These are phyloP conservation scores for Mesorhabditis spiculigera DNA, from an alignment of 2,888 invertebrate genomes.

Conservation along the genomic window DNA sequence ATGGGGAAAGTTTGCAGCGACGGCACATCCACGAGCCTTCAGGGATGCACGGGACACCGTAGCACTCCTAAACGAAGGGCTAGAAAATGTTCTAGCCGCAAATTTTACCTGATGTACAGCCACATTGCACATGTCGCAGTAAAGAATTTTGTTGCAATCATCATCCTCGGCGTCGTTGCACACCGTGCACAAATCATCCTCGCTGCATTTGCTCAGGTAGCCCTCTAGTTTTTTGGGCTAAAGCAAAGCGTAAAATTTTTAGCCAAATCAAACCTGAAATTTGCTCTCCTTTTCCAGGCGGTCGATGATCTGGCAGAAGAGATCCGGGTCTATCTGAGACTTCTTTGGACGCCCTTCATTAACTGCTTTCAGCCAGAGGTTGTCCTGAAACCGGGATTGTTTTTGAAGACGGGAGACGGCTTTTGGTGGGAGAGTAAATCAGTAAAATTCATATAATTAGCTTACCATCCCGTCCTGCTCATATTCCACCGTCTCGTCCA, in stretches of 20 bases:
- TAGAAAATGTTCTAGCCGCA: not conserved
- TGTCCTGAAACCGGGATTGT: conserved; percentile 66
- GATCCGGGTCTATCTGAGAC: conserved; percentile 78
- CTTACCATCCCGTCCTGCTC: no score
- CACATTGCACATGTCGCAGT: conserved; percentile 99
- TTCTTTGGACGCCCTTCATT: conserved; percentile 76
- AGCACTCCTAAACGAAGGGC: conserved; percentile 68
- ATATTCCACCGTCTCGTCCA: no score
- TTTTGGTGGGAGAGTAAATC: no score
- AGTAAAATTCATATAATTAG: no score
- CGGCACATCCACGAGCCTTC: conserved; percentile 97
- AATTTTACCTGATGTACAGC: conserved; percentile 81
- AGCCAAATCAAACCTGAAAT: conserved; percentile 69
- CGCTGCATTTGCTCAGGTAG: conserved; percentile 6
- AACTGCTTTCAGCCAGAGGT: conserved; percentile 83
- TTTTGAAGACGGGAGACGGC: no score
- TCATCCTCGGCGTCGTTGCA: conserved; percentile 97
- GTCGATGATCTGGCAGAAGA: conserved; percentile 92
- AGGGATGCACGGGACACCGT: conserved; percentile 93
- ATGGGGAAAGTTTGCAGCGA: conserved; percentile 90
- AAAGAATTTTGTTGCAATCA: conserved; percentile 94
- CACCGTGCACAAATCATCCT: conserved; percentile 86
- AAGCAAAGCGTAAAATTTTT: not conserved
- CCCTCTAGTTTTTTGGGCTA: conserved; percentile 7
- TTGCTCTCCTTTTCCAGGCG: conserved; percentile 94